Evolutionary conservation across 2,888 invertebrate species (phyloP).

Genomic region (Melieria crassipennis): DNA sequence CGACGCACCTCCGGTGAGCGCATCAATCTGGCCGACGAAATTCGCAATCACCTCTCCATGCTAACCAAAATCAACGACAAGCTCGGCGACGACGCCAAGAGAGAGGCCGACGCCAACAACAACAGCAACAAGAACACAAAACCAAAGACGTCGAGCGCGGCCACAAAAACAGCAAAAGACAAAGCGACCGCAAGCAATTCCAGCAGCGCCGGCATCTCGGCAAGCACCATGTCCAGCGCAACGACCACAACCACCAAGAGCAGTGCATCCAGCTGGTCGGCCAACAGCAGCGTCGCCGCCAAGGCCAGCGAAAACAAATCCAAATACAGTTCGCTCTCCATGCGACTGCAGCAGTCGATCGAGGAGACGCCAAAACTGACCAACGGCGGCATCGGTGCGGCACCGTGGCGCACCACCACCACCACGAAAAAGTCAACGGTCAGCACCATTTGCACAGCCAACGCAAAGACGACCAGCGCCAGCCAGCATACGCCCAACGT

Average conservation of each 20-base stretch:
- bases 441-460: slow-evolving; percentile 28
- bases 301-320: slow-evolving; percentile 29
- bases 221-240: slow-evolving; percentile 26
- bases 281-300: neutral
- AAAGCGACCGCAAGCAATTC: neutral
- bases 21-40: slow-evolving; percentile 82
- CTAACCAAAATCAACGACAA: slow-evolving; percentile 73
- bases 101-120: slow-evolving; percentile 23
- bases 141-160: slow-evolving; percentile 8
- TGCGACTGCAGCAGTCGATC: slow-evolving; percentile 61
- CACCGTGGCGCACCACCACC: slow-evolving; percentile 31
- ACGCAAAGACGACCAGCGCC: slow-evolving; percentile 37
- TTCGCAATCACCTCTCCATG: slow-evolving; percentile 80
- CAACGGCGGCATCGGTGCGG: slow-evolving; percentile 44
- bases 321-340: slow-evolving; percentile 39
- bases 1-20: slow-evolving; percentile 71
- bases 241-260: slow-evolving; percentile 17
- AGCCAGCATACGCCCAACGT: slow-evolving; percentile 5
- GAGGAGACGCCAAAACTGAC: slow-evolving; percentile 61
- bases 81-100: slow-evolving; percentile 49
- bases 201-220: slow-evolving; percentile 10
- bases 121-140: slow-evolving; percentile 37
- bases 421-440: slow-evolving; percentile 38
- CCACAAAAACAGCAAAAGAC: slow-evolving; percentile 4
- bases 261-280: slow-evolving; percentile 3